phyloP scores from a whole-genome alignment of 2,797 vertebrate species.

The Gymnodraco acuticeps region DNA sequence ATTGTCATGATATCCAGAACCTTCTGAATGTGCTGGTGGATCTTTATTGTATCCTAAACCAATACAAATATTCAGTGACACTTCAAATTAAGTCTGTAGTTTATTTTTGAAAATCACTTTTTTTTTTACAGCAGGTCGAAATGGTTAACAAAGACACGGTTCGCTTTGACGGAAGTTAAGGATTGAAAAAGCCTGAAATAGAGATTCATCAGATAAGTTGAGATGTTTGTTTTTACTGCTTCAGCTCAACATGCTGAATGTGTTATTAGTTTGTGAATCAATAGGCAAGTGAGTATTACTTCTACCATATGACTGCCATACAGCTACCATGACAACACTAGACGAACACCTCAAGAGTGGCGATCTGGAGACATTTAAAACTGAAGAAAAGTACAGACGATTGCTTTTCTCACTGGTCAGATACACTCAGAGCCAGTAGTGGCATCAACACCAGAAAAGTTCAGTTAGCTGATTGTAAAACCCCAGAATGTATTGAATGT shows the following conservation, averaged over 20 bases:
- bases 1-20: background rate
- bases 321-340: background rate
- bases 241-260: conserved; percentile 4
- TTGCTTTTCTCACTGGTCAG: background rate
- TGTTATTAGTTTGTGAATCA: background rate
- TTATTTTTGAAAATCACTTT: conserved; percentile 19
- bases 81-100: conserved; percentile 58
- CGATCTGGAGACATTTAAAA: background rate
- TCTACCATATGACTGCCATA: background rate
- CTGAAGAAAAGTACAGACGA: background rate
- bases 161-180: conserved; percentile 6
- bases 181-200: background rate
- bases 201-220: background rate
- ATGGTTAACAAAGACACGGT: conserved; percentile 5
- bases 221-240: conserved; percentile 14
- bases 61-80: conserved; percentile 36
- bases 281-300: background rate
- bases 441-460: background rate
- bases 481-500: background rate
- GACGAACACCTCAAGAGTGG: background rate
- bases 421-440: background rate
- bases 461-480: background rate
- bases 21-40: background rate
- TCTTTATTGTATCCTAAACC: background rate
- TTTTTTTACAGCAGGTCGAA: conserved; percentile 15